These are phyloP conservation scores for Drymodes brunneopygia DNA, from an alignment of 2,113 vertebrate species.

Conservation along the genomic window DNA sequence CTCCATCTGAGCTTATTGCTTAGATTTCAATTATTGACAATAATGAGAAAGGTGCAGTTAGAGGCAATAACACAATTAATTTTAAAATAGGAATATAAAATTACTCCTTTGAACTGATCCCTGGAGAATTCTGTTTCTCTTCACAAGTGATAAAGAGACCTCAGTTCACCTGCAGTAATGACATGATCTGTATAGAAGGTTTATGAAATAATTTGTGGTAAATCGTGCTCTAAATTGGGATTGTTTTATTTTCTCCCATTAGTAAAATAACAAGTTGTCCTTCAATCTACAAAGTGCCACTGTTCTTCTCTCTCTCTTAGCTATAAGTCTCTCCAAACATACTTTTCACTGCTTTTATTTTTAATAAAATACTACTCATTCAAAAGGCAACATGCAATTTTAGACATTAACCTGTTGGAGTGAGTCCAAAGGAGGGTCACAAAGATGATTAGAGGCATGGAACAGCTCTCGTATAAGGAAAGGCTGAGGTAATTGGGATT, in stretches of 20 bases:
- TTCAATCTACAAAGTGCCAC: not conserved
- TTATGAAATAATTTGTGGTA: not conserved
- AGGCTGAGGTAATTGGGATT: not conserved
- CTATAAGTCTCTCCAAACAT: not conserved
- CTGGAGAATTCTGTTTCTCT: not conserved
- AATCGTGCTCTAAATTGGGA: rapidly evolving
- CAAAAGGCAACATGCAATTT: not conserved
- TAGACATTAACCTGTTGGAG: not conserved
- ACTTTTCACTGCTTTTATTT: not conserved
- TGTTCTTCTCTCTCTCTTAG: not conserved
- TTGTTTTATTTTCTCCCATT: not conserved
- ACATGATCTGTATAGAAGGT: not conserved
- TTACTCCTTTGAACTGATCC: not conserved
- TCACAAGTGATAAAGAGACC: not conserved
- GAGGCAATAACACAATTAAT: not conserved
- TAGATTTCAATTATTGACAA: not conserved
- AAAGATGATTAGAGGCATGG: not conserved
- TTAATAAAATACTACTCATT: not conserved
- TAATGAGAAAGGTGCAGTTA: not conserved
- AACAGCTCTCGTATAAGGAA: not conserved
- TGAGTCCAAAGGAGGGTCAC: not conserved
- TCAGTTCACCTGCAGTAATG: not conserved
- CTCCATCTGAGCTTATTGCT: not conserved
- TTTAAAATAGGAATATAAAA: not conserved
- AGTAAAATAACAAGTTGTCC: not conserved